These are phyloP conservation scores for Apodemia hepburni DNA, from an alignment of 2,888 invertebrate species.

Conservation along the genomic window DNA sequence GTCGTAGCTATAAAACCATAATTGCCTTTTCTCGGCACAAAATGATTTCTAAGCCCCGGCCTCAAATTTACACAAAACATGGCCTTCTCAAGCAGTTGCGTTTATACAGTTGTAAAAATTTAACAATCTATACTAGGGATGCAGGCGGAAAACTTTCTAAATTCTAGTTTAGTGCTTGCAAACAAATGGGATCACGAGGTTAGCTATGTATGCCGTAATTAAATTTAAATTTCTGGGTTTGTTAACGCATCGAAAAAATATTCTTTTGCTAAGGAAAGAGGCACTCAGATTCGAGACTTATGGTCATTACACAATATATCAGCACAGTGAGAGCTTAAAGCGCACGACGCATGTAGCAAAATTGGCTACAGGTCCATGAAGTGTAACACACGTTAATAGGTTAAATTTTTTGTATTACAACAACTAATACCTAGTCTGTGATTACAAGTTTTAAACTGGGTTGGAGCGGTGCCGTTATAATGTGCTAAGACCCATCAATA, in stretches of 20 bases:
- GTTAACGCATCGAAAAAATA: neutral
- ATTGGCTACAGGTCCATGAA: too few relatives aligned
- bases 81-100: neutral
- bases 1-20: neutral
- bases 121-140: neutral
- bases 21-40: neutral
- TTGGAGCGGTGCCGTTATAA: neutral
- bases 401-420: too few relatives aligned
- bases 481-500: neutral
- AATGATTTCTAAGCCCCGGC: conserved; percentile 8
- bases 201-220: neutral
- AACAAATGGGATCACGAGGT: neutral
- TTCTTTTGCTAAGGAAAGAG: neutral
- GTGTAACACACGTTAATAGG: too few relatives aligned
- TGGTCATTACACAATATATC: neutral
- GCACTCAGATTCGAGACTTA: neutral
- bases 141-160: neutral
- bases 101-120: neutral
- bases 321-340: neutral
- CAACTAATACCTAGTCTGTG: too few relatives aligned
- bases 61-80: neutral
- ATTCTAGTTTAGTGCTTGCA: neutral
- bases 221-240: neutral
- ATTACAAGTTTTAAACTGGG: neutral
- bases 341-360: neutral